Conservation (phyloP, 2,797 vertebrate genomes). For the Synanceia verrucosa region DNA sequence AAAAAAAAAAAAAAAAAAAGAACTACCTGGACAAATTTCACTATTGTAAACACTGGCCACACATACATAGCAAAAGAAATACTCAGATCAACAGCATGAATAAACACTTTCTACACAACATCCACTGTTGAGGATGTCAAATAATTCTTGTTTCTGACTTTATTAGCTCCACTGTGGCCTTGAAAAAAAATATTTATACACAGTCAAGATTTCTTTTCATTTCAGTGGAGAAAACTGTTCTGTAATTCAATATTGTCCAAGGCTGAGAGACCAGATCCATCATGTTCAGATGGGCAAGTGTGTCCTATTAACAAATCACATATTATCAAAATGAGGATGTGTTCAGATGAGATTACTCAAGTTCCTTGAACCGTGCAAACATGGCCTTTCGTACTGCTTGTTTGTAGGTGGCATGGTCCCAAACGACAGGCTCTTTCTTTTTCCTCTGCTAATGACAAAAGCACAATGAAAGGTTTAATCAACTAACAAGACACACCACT, state of each 20-base stretch:
- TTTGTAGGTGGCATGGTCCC: conserved; percentile 91
- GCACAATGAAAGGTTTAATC: neutral
- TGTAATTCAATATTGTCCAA: conserved; percentile 1
- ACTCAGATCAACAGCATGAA: conserved; percentile 32
- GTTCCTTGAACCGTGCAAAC: conserved; percentile 97
- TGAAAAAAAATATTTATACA: neutral
- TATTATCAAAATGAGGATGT: conserved; percentile 31
- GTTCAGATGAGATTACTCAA: conserved; percentile 83
- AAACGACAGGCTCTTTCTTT: conserved; percentile 84
- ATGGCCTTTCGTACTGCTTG: conserved; percentile 96
- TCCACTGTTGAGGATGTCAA: conserved; percentile 9
- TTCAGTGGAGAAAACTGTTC: conserved; percentile 28
- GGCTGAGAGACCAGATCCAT: conserved; percentile 26
- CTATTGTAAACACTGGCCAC: conserved; percentile 41
- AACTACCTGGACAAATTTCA: conserved; percentile 44
- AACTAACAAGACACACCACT: neutral
- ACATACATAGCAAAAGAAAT: conserved; percentile 34
- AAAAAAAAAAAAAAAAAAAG: conserved; percentile 17
- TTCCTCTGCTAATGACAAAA: conserved; percentile 77
- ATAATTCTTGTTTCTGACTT: neutral
- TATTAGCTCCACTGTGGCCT: neutral
- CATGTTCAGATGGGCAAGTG: conserved; percentile 10
- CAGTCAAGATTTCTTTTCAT: neutral
- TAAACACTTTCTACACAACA: conserved; percentile 49
- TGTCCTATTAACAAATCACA: conserved; percentile 28